These are phyloP conservation scores for Phalangium opilio DNA, from an alignment of 2,888 invertebrate genomes.

Conservation along the genomic window DNA sequence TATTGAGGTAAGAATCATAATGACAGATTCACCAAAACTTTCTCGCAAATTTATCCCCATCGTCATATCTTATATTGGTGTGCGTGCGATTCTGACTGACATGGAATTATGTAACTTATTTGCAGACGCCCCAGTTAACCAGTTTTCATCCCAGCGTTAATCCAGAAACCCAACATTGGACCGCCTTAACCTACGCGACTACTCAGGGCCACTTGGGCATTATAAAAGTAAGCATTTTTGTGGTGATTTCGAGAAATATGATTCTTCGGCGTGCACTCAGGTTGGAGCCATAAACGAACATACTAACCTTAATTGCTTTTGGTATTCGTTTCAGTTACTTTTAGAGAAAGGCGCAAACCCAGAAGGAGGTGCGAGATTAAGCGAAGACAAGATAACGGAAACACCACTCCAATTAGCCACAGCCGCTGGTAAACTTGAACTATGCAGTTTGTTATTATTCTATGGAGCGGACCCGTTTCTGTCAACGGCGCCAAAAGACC, in stretches of 20 bases:
- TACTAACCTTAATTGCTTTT: too few species aligned
- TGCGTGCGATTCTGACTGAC: too few species aligned
- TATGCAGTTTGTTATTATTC: constrained; percentile 59
- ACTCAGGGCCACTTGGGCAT: constrained; percentile 33
- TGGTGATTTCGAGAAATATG: too few species aligned
- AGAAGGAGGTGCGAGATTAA: constrained; percentile 66
- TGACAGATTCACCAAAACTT: too few species aligned
- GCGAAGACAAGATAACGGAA: constrained; percentile 69
- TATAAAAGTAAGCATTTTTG: constrained; percentile 37
- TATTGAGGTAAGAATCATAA: constrained; percentile 37
- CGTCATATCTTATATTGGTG: too few species aligned
- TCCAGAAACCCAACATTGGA: constrained; percentile 64
- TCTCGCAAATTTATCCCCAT: too few species aligned
- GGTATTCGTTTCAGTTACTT: constrained; percentile 32
- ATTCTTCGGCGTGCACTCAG: too few species aligned
- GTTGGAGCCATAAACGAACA: too few species aligned
- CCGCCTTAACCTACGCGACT: constrained; percentile 67
- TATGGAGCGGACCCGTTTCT: constrained; percentile 78
- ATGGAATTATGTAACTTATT: too few species aligned
- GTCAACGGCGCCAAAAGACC: constrained; percentile 65
- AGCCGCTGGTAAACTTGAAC: constrained; percentile 55
- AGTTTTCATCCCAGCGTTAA: constrained; percentile 28
- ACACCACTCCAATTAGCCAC: constrained; percentile 76
- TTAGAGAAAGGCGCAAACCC: constrained; percentile 66
- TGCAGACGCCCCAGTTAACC: background rate